Evolutionary conservation across 2,113 vertebrate species (phyloP).

Genomic region (Lepus europaeus): DNA sequence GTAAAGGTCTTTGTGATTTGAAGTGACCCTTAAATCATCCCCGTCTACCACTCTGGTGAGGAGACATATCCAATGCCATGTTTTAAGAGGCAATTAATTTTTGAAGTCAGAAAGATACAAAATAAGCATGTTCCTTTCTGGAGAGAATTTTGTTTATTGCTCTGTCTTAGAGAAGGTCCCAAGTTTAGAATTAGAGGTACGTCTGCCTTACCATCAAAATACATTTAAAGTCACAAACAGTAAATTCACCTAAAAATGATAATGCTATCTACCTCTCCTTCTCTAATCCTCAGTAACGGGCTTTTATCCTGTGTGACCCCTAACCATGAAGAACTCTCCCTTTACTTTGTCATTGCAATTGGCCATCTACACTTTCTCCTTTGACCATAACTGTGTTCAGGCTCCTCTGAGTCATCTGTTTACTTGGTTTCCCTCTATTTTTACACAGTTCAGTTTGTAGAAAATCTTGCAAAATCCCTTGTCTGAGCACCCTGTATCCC

Average conservation of each 20-base stretch:
- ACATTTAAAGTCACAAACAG: slow-evolving; percentile 53
- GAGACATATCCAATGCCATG: slow-evolving; percentile 36
- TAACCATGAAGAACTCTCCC: background rate
- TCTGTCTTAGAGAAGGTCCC: background rate
- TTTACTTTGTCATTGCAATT: slow-evolving; percentile 42
- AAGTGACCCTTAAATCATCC: slow-evolving; percentile 60
- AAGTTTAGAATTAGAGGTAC: slow-evolving; percentile 55
- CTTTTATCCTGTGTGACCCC: slow-evolving; percentile 4
- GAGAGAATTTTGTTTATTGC: slow-evolving; percentile 65
- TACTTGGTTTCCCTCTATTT: background rate
- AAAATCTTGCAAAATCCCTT: background rate
- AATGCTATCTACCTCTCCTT: slow-evolving; percentile 25
- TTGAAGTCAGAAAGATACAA: slow-evolving; percentile 70
- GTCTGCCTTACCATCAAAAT: slow-evolving; percentile 55
- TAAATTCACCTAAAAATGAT: slow-evolving; percentile 54
- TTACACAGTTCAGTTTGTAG: background rate
- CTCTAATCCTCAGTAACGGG: background rate
- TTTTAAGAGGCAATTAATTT: slow-evolving; percentile 72
- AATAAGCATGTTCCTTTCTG: slow-evolving; percentile 47
- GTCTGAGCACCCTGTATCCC: no score
- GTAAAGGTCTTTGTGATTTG: slow-evolving; percentile 63
- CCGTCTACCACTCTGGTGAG: slow-evolving; percentile 25
- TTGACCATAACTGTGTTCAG: background rate
- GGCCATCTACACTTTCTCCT: background rate
- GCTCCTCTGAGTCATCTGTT: background rate